These are phyloP conservation scores for Silvanus unidentatus DNA, from an alignment of 2,888 invertebrate species.

Conservation along the genomic window DNA sequence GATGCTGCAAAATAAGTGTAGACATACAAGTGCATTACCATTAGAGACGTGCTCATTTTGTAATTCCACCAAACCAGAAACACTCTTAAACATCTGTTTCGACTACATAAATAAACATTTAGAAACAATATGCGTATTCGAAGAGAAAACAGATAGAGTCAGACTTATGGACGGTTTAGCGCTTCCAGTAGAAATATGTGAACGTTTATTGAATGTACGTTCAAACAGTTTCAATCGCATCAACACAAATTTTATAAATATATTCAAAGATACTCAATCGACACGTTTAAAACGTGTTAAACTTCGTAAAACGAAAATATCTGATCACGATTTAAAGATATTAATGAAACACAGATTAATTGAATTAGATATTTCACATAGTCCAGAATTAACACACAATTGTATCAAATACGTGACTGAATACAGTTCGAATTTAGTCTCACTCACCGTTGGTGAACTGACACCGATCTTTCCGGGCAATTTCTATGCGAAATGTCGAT, in stretches of 20 bases:
- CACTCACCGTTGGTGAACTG: slow-evolving; percentile 65
- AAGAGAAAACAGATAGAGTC: slow-evolving; percentile 34
- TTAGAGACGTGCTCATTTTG: slow-evolving; percentile 43
- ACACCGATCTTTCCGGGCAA: slow-evolving; percentile 54
- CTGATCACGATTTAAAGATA: slow-evolving; percentile 63
- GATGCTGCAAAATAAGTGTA: slow-evolving; percentile 32
- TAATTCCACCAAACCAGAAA: slow-evolving; percentile 50
- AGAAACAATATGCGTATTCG: slow-evolving; percentile 53
- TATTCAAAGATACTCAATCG: slow-evolving; percentile 62
- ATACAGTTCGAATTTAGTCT: slow-evolving; percentile 62
- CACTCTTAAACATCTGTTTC: slow-evolving; percentile 59
- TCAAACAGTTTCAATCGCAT: slow-evolving; percentile 47
- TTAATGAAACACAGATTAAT: slow-evolving; percentile 68
- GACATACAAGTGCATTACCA: slow-evolving; percentile 42
- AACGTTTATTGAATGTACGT: slow-evolving; percentile 57
- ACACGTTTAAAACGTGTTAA: slow-evolving; percentile 65
- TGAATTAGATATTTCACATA: slow-evolving; percentile 71
- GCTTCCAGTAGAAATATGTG: slow-evolving; percentile 67
- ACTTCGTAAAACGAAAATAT: slow-evolving; percentile 65
- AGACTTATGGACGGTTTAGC: slow-evolving; percentile 56
- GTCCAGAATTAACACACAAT: slow-evolving; percentile 58
- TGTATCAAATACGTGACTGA: slow-evolving; percentile 63
- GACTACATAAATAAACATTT: slow-evolving; percentile 58
- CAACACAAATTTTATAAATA: slow-evolving; percentile 62
- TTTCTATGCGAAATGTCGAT: slow-evolving; percentile 25